A percentile compares a stretch with the other conserved stretches of the same genome.
Evolutionary conservation across 2,113 vertebrate species (phyloP).

Genomic region (Dromaius novaehollandiae): DNA sequence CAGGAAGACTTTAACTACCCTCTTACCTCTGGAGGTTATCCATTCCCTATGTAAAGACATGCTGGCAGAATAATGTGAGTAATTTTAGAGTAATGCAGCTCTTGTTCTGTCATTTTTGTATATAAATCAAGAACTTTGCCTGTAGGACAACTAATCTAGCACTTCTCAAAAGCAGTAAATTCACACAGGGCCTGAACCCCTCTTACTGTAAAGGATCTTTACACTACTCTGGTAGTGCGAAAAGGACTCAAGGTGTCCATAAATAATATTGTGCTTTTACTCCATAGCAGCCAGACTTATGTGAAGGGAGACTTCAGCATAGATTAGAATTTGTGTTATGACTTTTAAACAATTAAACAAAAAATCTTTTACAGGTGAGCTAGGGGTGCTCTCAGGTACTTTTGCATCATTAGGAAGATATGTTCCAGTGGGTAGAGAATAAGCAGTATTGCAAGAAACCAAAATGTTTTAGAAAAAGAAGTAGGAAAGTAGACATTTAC

Average conservation of each 20-base stretch:
- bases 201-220: not conserved
- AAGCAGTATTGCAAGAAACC: not conserved
- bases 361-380: not conserved
- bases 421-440: not conserved
- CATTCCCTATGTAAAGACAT: not conserved
- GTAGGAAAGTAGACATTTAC: not conserved
- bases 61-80: slow-evolving; percentile 23
- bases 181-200: not conserved
- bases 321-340: not conserved
- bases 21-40: slow-evolving; percentile 17
- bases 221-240: not conserved
- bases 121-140: not conserved
- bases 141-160: not conserved
- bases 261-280: not conserved
- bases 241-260: not conserved
- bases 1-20: not conserved
- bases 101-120: not conserved
- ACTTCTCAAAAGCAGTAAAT: not conserved
- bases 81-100: not conserved
- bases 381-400: not conserved
- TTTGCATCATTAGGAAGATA: not conserved
- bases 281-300: not conserved
- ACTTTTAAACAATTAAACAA: not conserved
- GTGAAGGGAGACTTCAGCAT: not conserved
- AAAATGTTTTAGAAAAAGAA: not conserved